Evolutionary conservation across 2,113 vertebrate species (phyloP).

Genomic region (Petroica traversi): DNA sequence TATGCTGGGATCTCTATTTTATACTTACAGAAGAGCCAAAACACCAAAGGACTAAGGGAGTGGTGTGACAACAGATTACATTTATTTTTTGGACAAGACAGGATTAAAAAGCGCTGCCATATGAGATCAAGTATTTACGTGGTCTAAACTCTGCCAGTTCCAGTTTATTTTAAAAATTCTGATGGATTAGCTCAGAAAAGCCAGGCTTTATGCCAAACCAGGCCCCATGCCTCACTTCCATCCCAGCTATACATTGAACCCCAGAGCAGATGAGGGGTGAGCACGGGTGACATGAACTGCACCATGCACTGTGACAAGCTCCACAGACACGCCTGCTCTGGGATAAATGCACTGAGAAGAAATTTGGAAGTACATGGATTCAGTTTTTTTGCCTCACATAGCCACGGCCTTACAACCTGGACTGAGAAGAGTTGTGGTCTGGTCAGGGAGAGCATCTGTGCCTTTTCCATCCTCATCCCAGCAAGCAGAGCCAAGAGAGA

Average conservation of each 20-base stretch:
- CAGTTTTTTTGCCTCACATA: background rate
- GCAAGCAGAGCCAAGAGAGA: background rate
- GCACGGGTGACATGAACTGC: background rate
- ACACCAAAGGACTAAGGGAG: background rate
- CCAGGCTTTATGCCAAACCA: background rate
- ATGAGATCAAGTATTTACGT: background rate
- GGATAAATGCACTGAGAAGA: background rate
- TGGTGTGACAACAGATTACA: background rate
- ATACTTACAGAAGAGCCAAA: background rate
- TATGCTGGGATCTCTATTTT: background rate
- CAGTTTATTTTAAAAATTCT: background rate
- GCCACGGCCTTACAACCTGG: fast-evolving
- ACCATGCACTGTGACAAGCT: background rate
- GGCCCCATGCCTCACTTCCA: background rate
- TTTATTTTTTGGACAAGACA: background rate
- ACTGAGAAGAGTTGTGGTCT: background rate
- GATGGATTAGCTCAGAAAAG: background rate
- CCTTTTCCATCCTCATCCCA: background rate
- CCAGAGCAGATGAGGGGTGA: background rate
- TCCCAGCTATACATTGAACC: fast-evolving
- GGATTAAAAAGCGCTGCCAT: background rate
- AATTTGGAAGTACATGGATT: background rate
- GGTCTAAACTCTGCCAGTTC: background rate
- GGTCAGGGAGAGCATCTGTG: background rate
- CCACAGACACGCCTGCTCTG: fast-evolving